Evolutionary conservation across 2,888 invertebrate species (phyloP), one percentile per base, ranked within the genome.

Genomic region (Drosophila engyochracea): DNA sequence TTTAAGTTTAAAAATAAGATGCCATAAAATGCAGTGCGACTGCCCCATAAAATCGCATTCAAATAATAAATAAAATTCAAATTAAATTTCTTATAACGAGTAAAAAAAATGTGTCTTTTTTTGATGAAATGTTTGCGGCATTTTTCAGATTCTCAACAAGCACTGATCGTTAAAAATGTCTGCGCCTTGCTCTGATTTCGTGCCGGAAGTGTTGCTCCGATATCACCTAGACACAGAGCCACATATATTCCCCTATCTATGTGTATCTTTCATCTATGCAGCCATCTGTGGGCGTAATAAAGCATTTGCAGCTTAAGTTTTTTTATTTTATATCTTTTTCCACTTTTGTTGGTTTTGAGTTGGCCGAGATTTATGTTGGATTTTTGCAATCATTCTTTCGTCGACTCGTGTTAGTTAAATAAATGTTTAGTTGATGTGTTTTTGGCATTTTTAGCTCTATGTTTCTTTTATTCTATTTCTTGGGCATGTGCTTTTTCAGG

Each of bases 371-470:
- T 85, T 85, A 88, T 90, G 83, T 82, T 76, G 74, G 79, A 90
- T 90, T 85, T 85, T 85, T 90, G 90, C 85, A 85, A 90, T 90
- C 83, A 90, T 85, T 90, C 83, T 76, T 74, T 74, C 67, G 54
- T 69, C 77, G 74, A 57, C 55, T 81, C 69, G 81, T 72, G 69
- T 70, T 76, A 77, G 77, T 70, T 70, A 89, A 75, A 85, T 81
- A 89, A 85, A 85, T 89, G 83, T 85, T 85, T 81, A 75, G 81
- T 76, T 85, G 64, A 81, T 85, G 68, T 75, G 62, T 53, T 67
- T 79, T 69, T 70, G 41, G 74, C 69, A 68, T 71, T 73, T 58
- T 22, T 16, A 22, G 22, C 22, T 22, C 22, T 22, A 3, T 44
- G 62, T 57, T 71, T 69, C 33, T 55, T 35, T 61, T 49, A 30